Percentiles rank a stretch among this genome's conserved stretches.
These are phyloP conservation scores for Byasa hedistus DNA, from an alignment of 2,888 invertebrate genomes.

Conservation along the genomic window DNA sequence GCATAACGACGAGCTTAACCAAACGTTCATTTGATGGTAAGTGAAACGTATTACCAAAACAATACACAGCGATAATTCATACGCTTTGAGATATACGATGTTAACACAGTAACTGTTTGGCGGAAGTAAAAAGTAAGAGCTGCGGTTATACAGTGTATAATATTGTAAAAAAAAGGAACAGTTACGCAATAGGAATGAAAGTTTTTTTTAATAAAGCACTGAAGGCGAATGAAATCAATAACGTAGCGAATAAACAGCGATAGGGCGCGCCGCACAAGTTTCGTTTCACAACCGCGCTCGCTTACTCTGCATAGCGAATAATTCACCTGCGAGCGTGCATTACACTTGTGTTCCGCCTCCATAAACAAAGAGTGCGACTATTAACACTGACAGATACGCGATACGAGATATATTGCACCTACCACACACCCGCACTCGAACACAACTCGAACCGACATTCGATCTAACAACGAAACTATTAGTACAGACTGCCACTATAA, in stretches of 20 bases:
- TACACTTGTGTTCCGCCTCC: constrained; percentile 31
- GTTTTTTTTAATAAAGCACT: neutral
- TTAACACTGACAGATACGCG: constrained; percentile 33
- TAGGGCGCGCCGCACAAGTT: constrained; percentile 10
- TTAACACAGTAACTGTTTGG: no score
- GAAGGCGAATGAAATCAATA: neutral
- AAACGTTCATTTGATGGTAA: no score
- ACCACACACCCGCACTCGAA: constrained; percentile 22
- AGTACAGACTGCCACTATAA: no score
- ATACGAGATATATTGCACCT: constrained; percentile 27
- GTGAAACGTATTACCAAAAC: no score
- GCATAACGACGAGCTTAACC: no score
- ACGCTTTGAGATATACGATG: no score
- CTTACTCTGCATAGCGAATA: constrained; percentile 23
- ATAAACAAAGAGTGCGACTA: constrained; percentile 33
- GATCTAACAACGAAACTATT: neutral
- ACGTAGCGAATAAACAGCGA: neutral
- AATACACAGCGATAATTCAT: no score
- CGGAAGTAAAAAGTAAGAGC: no score
- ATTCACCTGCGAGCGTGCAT: constrained; percentile 31
- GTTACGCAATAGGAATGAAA: neutral
- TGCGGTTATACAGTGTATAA: neutral
- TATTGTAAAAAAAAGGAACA: neutral
- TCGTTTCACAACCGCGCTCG: constrained; percentile 23
- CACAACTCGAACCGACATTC: neutral